Conservation (phyloP, 2,113 vertebrate genomes). For the Bos taurus region DNA sequence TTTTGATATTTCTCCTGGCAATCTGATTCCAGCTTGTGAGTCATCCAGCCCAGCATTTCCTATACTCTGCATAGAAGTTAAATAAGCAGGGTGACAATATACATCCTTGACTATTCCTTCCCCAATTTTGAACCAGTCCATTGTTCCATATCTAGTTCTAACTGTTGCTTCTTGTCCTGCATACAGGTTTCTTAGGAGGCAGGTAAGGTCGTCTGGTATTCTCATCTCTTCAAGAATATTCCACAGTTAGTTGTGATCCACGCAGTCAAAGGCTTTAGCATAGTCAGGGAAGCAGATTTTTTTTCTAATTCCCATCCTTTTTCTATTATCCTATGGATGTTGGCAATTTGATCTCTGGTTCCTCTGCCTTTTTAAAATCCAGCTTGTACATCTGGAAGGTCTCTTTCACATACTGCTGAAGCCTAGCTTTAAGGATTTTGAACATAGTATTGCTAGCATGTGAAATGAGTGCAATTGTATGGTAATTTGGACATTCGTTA, state of each 20-base stretch:
- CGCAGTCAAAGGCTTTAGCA: background rate
- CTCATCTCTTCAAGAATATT: background rate
- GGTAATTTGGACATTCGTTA: background rate
- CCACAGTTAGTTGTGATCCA: background rate
- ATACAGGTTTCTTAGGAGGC: background rate
- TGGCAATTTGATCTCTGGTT: background rate
- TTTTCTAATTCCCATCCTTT: background rate
- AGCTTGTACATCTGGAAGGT: background rate
- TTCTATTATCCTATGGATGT: background rate
- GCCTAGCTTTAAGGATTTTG: background rate
- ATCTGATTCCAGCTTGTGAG: background rate
- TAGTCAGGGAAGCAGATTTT: background rate
- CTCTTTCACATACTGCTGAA: background rate
- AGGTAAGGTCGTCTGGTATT: background rate
- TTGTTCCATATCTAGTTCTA: background rate
- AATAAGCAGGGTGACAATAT: background rate
- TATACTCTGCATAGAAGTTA: background rate
- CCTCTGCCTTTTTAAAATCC: background rate
- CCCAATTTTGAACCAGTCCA: background rate
- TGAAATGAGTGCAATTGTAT: background rate
- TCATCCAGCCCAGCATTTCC: background rate
- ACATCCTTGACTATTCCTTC: background rate
- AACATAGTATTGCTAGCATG: background rate
- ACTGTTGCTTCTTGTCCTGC: background rate
- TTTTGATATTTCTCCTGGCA: background rate